Evolutionary conservation across 1,140 invertebrate species (phyloP), one percentile per base, ranked within the genome.

Genomic region (Caenorhabditis latens): DNA sequence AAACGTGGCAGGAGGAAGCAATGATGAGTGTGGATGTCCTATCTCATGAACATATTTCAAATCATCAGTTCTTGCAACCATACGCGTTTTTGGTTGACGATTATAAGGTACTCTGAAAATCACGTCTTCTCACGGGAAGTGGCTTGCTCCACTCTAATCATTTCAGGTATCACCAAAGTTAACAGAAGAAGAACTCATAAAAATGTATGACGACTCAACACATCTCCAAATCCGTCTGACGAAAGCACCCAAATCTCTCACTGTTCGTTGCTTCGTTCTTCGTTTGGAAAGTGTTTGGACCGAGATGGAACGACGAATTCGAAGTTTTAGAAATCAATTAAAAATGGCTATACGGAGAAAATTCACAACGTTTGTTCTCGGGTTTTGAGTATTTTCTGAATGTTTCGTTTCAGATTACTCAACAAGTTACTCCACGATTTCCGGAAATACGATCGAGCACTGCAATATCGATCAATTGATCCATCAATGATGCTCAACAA

Each of bases 401-500:
- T n/a, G 7, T n/a, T 19, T 58, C 43, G 4, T 58, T 48, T 79
- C 43, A 86, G 85, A 32, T 13, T 61, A 13, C 75, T 86, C 32
- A 24, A 83, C 21, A 48, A 32, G 16, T 24, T 86, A 6, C 75
- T 79, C 7, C 40, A 82, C 14, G 75, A 86, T 19, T 86, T 86
- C 48, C 85, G 85, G n/a, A 71, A 55, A n/a, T 86, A 83, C 42
- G 85, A 86, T 42, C 16, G 85, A 48, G 75, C 79, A 16, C 79
- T 86, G 2, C 57, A 79, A 14, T 86, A 79, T 42, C 24, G 85
- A 46, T 86, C 85, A 4, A 86, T 86, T 7, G 71, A 86, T 63
- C 85, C 85, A 4, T 53, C 71, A 7, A 48, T 83, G 71, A 86
- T 86, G 85, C 75, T 86, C 11, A 55, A 8, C 53, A 86, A 86